Evolutionary conservation across 2,888 invertebrate species (phyloP).

Genomic region (Tholera decimalis): DNA sequence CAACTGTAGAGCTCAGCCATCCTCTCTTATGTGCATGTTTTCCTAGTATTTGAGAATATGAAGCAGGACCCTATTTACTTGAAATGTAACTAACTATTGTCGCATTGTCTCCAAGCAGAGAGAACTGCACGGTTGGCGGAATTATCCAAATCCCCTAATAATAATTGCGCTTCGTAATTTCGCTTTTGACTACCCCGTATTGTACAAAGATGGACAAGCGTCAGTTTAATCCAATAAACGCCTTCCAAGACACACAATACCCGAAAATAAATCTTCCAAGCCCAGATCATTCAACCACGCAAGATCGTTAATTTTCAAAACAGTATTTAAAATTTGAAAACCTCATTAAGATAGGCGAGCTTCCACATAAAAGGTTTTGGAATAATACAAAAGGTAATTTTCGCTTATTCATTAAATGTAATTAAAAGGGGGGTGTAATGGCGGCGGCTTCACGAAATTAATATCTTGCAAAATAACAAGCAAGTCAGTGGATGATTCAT

Average conservation of each 20-base stretch:
- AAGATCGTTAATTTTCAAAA: slow-evolving; percentile 86
- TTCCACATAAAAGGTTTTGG: slow-evolving; percentile 83
- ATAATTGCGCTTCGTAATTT: neutral
- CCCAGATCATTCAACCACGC: slow-evolving; percentile 41
- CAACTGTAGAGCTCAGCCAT: too few relatives aligned
- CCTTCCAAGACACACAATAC: slow-evolving; percentile 17
- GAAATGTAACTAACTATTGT: too few relatives aligned
- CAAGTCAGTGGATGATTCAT: slow-evolving; percentile 68
- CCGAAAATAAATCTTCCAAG: slow-evolving; percentile 18
- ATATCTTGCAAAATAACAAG: slow-evolving; percentile 78
- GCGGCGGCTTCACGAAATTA: slow-evolving; percentile 79
- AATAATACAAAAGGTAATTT: slow-evolving; percentile 89
- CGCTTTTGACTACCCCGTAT: neutral
- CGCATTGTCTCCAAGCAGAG: too few relatives aligned
- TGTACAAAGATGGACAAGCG: slow-evolving; percentile 7
- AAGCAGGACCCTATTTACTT: too few relatives aligned
- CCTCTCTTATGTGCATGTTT: too few relatives aligned
- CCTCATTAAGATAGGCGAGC: slow-evolving; percentile 88
- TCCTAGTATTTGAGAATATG: too few relatives aligned
- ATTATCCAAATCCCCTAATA: too few relatives aligned
- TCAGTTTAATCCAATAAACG: slow-evolving; percentile 9
- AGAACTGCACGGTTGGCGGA: too few relatives aligned
- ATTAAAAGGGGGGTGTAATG: slow-evolving; percentile 87
- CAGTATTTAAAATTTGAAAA: slow-evolving; percentile 87
- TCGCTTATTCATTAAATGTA: slow-evolving; percentile 90